These are phyloP conservation scores for Sporophila hypoxantha DNA, from an alignment of 2,113 vertebrate species.

Conservation along the genomic window DNA sequence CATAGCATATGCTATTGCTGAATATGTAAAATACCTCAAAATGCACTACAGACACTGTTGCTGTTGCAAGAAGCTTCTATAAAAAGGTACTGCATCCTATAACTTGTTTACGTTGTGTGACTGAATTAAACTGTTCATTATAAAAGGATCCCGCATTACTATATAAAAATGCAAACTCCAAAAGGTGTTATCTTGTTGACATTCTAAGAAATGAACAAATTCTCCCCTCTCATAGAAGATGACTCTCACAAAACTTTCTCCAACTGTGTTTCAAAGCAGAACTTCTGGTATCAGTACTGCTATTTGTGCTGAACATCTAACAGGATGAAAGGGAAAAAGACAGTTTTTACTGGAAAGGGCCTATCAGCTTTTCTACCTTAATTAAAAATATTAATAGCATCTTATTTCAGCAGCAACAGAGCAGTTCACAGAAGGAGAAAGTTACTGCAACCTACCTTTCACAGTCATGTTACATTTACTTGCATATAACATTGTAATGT, in stretches of 20 bases:
- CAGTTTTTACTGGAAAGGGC: background rate
- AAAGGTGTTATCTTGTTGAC: background rate
- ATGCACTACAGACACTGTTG: background rate
- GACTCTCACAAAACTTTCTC: background rate
- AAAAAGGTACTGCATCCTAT: fast-evolving
- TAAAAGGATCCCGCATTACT: background rate
- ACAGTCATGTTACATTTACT: background rate
- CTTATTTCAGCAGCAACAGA: background rate
- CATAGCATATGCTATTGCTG: background rate
- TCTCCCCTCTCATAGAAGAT: background rate
- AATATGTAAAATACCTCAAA: background rate
- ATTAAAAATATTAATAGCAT: background rate
- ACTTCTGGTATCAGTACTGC: background rate
- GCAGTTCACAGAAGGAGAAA: background rate
- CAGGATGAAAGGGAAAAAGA: background rate
- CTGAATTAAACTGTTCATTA: background rate
- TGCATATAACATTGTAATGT: background rate
- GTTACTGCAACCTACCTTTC: background rate
- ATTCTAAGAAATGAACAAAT: background rate
- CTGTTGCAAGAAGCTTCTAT: background rate
- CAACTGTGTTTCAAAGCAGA: background rate
- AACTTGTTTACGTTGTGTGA: background rate
- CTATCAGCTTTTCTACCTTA: background rate
- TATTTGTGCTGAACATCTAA: background rate
- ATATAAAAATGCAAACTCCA: background rate